Conservation (phyloP, 2,797 vertebrate species). For the Petrocephalus sullivani region DNA sequence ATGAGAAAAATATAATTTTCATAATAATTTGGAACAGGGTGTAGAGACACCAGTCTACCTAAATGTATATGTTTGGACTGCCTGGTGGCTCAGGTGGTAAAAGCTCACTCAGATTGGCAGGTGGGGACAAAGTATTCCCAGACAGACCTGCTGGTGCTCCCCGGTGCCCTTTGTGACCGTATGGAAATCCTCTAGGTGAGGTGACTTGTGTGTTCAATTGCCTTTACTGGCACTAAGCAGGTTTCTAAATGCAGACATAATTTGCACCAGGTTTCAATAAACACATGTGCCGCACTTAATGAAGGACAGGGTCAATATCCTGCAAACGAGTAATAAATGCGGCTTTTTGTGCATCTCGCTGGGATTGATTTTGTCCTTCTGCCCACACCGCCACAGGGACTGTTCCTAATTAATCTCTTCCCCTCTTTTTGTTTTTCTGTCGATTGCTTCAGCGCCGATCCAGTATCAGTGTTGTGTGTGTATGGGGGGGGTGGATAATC, state of each 20-base stretch:
- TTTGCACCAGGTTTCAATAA: slow-evolving; percentile 11
- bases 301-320: slow-evolving; percentile 15
- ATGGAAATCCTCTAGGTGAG: background rate
- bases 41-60: background rate
- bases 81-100: background rate
- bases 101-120: background rate
- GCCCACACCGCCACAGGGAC: background rate
- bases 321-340: slow-evolving; percentile 25
- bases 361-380: slow-evolving; percentile 13
- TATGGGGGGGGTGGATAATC: background rate
- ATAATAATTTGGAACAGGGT: too few species aligned
- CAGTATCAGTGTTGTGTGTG: background rate
- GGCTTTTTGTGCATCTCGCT: slow-evolving; percentile 10
- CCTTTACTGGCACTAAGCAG: background rate
- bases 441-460: background rate
- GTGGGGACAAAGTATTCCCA: background rate
- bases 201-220: background rate
- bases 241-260: background rate
- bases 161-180: background rate
- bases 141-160: background rate
- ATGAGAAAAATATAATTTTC: too few species aligned
- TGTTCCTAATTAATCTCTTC: background rate
- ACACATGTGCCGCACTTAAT: background rate
- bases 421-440: background rate
- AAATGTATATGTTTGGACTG: background rate